Evolutionary conservation across 2,113 vertebrate genomes (phyloP).

Genomic region (Psettodes erumei): DNA sequence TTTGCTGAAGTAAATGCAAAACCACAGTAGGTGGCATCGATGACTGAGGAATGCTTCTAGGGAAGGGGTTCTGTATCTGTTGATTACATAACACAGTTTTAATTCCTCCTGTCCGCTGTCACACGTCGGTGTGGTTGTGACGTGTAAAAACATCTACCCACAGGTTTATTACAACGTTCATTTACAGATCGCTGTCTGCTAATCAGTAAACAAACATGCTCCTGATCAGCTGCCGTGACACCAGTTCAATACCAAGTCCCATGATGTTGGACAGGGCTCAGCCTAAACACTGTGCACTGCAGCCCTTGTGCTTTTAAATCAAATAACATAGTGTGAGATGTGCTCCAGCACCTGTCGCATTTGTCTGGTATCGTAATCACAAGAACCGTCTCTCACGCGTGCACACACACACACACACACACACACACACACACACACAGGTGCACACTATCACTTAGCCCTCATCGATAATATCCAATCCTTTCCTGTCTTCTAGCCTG

Average conservation of each 20-base stretch:
- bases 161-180: neutral
- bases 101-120: neutral
- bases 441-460: neutral
- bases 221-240: slow-evolving; percentile 38
- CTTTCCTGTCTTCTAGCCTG: slow-evolving; percentile 20
- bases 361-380: slow-evolving; percentile 6
- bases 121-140: neutral
- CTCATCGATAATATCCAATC: slow-evolving; percentile 6
- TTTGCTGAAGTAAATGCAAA: slow-evolving; percentile 13
- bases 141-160: neutral
- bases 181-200: neutral
- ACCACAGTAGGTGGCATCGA: slow-evolving; percentile 8
- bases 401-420: neutral
- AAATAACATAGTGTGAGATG: slow-evolving; percentile 5
- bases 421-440: slow-evolving; percentile 19
- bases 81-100: neutral
- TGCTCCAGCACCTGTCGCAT: slow-evolving; percentile 4
- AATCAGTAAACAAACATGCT: slow-evolving; percentile 24
- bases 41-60: slow-evolving; percentile 18
- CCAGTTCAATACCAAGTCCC: slow-evolving; percentile 11
- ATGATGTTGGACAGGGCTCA: slow-evolving; percentile 17
- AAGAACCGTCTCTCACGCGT: slow-evolving; percentile 1
- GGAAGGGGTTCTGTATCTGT: neutral
- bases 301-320: neutral
- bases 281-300: slow-evolving; percentile 14